Evolutionary conservation across 2,888 invertebrate species (phyloP), one percentile per base, ranked within the genome.

Genomic region (Sthenelais limicola): DNA sequence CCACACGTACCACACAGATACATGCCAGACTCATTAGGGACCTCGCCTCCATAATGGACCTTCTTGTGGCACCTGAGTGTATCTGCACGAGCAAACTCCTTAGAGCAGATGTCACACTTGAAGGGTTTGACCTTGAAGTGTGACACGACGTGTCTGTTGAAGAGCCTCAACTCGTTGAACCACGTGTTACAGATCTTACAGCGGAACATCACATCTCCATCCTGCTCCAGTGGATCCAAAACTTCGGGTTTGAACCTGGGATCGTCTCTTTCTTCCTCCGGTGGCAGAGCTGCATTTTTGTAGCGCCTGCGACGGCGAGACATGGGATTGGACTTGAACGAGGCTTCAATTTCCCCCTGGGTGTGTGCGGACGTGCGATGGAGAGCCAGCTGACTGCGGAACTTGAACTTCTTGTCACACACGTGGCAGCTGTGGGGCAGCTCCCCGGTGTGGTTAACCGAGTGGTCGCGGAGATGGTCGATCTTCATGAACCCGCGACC

Each of bases 21-120:
- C 21, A 24, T 28, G 7, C 38, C 38, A n/a, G 9, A n/a, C 3
- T 62, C 62, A 2, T 21, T 21, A 21, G 21, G 62, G 26, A 26
- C 38, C 35, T 26, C 35, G 38, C 38, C 38, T 18, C 24, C 35
- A 28, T 56, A 56, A 18, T 62, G 62, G 21, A 62, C 38, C 62
- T 62, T 62, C n/a, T 33, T 35, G 62, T 62, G 62, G 5, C 4
- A 15, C 3, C 62, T 2, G 24, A 62, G 24, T 2, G 62, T 62
- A 43, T 62, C 62, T 2, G 62, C 62, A 9, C 62, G 35, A 1
- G 62, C 38, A 38, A 62, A 62, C 38, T 62, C 62, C 38, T 38
- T 62, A 1, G 21, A n/a, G 38, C 62, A 62, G 62, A 62, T 62
- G n/a, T 62, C 62, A 21, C 62, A 62, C 24, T 62, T 62, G 38